These are phyloP conservation scores for Pandemis corylana DNA, from an alignment of 2,888 invertebrate species.

Conservation along the genomic window DNA sequence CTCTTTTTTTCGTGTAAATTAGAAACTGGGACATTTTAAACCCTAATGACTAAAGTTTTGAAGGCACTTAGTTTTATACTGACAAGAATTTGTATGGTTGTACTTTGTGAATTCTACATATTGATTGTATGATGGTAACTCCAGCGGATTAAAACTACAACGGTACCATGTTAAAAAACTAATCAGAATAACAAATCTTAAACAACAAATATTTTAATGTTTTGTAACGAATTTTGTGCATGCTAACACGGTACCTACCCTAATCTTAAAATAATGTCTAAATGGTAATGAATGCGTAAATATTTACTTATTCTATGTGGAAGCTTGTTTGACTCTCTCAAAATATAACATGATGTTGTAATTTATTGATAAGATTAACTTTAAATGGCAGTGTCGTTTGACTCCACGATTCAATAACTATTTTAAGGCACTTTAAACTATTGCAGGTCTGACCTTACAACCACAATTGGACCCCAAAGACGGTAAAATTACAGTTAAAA, in stretches of 20 bases:
- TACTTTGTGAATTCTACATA: constrained; percentile 79
- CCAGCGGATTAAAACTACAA: constrained; percentile 71
- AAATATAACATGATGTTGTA: constrained; percentile 62
- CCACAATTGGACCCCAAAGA: constrained; percentile 66
- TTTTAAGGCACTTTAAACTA: constrained; percentile 69
- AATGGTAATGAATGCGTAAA: constrained; percentile 82
- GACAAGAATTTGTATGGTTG: constrained; percentile 80
- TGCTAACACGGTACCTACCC: constrained; percentile 57
- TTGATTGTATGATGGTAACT: constrained; percentile 84
- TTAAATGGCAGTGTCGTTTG: constrained; percentile 68
- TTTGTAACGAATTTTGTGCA: constrained; percentile 40
- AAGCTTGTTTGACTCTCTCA: constrained; percentile 71
- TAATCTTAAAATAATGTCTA: constrained; percentile 75
- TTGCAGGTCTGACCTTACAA: constrained; percentile 56
- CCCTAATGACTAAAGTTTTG: constrained; percentile 82
- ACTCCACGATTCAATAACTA: constrained; percentile 51
- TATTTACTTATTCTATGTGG: constrained; percentile 74
- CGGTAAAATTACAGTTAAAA: constrained; percentile 57
- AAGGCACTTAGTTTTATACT: constrained; percentile 83
- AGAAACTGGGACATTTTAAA: constrained; percentile 70
- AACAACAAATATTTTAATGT: constrained; percentile 29
- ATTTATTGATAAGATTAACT: constrained; percentile 50
- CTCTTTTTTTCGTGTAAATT: constrained; percentile 48
- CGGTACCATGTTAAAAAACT: constrained; percentile 64
- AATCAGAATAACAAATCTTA: constrained; percentile 35